These are phyloP conservation scores for Phorcus lineatus DNA, from an alignment of 2,888 invertebrate species.

Conservation along the genomic window DNA sequence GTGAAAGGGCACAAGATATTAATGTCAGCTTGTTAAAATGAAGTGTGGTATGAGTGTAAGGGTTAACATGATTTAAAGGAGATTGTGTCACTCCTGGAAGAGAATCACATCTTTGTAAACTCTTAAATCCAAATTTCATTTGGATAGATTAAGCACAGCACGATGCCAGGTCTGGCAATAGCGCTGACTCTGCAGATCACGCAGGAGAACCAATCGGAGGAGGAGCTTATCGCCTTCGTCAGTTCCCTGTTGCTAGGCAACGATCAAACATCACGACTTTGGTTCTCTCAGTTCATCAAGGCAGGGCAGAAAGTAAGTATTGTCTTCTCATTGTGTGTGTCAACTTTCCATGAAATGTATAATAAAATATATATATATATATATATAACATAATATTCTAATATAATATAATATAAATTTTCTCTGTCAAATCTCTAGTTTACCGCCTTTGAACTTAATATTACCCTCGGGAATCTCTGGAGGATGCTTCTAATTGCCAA, in stretches of 20 bases:
- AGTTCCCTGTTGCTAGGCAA: slow-evolving; percentile 92
- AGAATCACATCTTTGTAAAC: not conserved
- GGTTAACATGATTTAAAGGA: too few relatives aligned
- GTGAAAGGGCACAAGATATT: too few relatives aligned
- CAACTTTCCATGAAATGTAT: too few relatives aligned
- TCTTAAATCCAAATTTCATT: not conserved
- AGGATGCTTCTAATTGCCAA: too few relatives aligned
- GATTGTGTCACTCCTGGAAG: not conserved
- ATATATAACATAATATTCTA: too few relatives aligned
- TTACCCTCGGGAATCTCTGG: too few relatives aligned
- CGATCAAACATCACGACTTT: slow-evolving; percentile 90
- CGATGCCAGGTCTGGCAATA: slow-evolving; percentile 92
- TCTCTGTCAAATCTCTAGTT: too few relatives aligned
- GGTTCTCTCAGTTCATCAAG: slow-evolving; percentile 94
- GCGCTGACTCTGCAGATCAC: slow-evolving; percentile 83
- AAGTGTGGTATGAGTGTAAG: too few relatives aligned
- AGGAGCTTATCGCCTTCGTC: slow-evolving; percentile 86
- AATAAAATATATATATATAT: too few relatives aligned
- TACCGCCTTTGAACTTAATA: too few relatives aligned
- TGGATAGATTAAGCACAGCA: slow-evolving; percentile 84
- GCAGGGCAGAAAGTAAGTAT: slow-evolving; percentile 81
- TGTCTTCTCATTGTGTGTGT: not conserved
- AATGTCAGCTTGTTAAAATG: too few relatives aligned
- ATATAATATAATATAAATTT: too few relatives aligned
- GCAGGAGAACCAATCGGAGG: slow-evolving; percentile 76